These are phyloP conservation scores for Corythornis cristatus DNA, from an alignment of 2,113 vertebrate species.

Conservation along the genomic window DNA sequence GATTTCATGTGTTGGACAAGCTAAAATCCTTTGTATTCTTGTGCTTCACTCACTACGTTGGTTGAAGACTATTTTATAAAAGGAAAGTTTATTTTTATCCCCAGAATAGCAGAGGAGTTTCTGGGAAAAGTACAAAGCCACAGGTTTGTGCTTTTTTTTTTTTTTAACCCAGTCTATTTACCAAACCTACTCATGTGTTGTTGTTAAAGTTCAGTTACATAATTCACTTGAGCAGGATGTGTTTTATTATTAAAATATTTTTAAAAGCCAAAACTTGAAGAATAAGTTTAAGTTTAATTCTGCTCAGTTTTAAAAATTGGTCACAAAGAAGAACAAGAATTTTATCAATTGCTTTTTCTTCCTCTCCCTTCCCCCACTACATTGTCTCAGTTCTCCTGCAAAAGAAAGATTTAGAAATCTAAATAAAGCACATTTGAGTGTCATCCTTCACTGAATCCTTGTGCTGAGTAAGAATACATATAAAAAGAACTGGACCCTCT, in stretches of 20 bases:
- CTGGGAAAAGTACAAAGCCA: neutral
- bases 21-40: slow-evolving; percentile 18
- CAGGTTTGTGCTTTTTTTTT: neutral
- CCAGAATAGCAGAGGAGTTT: neutral
- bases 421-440: neutral
- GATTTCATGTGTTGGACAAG: neutral
- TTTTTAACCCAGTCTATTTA: neutral
- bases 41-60: neutral
- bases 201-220: neutral
- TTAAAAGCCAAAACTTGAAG: neutral
- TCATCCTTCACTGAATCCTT: neutral
- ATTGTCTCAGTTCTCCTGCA: neutral
- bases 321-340: neutral
- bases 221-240: neutral
- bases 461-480: neutral
- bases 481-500: neutral
- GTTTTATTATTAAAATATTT: neutral
- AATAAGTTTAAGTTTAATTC: neutral
- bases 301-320: neutral
- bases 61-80: slow-evolving; percentile 21
- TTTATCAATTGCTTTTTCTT: neutral
- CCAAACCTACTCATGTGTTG: neutral
- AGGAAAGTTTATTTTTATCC: slow-evolving; percentile 18
- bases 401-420: neutral
- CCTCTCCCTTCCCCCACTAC: neutral